Evolutionary conservation across 92 coral and sea anemone genomes (phyloP).

Genomic region (Zoanthus solanderi): DNA sequence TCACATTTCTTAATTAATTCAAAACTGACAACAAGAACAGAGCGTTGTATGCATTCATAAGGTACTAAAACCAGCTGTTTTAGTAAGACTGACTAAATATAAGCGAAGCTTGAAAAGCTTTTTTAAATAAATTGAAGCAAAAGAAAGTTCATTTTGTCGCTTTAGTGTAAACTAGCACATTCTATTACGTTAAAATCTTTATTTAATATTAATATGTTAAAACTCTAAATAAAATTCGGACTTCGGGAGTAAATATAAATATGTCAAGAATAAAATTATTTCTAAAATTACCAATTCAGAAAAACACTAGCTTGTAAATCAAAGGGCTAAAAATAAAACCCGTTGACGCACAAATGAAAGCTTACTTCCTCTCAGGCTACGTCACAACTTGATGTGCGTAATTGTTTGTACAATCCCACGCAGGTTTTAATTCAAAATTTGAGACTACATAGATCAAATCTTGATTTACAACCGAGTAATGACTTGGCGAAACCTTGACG

Average conservation of each 20-base stretch:
- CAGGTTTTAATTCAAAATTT: not conserved
- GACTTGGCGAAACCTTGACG: not conserved
- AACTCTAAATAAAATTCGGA: not conserved
- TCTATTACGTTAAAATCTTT: no score
- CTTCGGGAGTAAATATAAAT: not conserved
- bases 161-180: not conserved
- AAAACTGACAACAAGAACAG: not conserved
- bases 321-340: conserved; percentile 27
- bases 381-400: conserved; percentile 14
- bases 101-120: not conserved
- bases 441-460: not conserved
- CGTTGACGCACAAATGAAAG: conserved; percentile 21
- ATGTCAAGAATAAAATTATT: not conserved
- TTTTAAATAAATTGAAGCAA: not conserved
- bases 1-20: not conserved
- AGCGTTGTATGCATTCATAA: not conserved
- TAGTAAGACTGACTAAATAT: not conserved
- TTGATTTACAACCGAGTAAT: not conserved
- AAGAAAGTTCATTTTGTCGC: not conserved
- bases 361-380: not conserved
- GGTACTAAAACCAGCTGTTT: not conserved
- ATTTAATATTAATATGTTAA: no score
- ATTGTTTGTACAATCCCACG: conserved; percentile 1
- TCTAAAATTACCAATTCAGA: not conserved
- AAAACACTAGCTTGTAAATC: not conserved